Conservation (phyloP, 2,797 vertebrate species). For the Aphelocoma californica region DNA sequence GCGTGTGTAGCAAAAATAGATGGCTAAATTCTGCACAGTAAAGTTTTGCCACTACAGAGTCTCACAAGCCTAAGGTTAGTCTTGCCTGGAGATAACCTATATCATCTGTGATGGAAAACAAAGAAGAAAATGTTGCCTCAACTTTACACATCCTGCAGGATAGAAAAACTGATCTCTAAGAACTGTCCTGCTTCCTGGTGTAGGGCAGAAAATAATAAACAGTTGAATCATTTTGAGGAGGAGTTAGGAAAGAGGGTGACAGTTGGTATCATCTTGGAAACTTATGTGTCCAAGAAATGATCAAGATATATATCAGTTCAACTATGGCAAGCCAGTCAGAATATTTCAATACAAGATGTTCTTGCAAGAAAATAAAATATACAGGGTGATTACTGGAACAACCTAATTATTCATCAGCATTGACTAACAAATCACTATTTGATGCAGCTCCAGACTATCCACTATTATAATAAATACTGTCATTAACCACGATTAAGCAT, state of each 20-base stretch:
- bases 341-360: background rate
- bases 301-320: background rate
- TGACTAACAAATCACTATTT: conserved; percentile 39
- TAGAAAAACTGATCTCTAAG: background rate
- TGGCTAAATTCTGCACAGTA: background rate
- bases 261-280: background rate
- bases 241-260: background rate
- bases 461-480: conserved; percentile 44
- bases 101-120: background rate
- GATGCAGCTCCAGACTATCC: conserved; percentile 25
- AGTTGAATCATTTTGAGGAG: background rate
- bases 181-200: background rate
- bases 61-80: background rate
- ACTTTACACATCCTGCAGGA: background rate
- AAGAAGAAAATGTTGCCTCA: background rate
- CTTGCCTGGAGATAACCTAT: background rate
- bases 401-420: conserved; percentile 1
- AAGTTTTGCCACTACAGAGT: background rate
- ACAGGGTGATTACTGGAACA: background rate
- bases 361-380: background rate
- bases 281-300: background rate
- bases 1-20: background rate
- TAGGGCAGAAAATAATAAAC: background rate
- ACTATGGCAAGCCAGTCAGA: background rate
- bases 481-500: conserved; percentile 34